These are phyloP conservation scores for Pollenia angustigena DNA, from an alignment of 2,888 invertebrate genomes.

Conservation along the genomic window DNA sequence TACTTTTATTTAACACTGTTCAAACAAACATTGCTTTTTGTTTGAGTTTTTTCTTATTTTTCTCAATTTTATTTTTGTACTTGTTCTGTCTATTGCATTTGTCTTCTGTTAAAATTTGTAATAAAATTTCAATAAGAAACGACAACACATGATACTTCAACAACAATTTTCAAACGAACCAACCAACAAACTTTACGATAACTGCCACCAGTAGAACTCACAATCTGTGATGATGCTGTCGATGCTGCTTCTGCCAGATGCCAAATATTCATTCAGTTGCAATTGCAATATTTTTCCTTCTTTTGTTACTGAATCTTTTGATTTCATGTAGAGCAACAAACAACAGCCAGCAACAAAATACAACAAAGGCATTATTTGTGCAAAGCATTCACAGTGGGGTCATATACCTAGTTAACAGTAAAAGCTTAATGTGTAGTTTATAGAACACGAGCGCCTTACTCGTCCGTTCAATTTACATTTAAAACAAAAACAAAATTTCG, in stretches of 20 bases:
- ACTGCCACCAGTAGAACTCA: background rate
- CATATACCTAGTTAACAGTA: too few species aligned
- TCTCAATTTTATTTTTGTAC: background rate
- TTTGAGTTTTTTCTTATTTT: background rate
- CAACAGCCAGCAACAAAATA: background rate
- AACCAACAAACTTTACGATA: background rate
- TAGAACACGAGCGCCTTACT: too few species aligned
- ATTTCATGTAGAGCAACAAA: background rate
- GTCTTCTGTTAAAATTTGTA: conserved; percentile 32
- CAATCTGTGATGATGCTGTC: background rate
- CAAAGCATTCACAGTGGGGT: background rate
- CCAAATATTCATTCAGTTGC: background rate
- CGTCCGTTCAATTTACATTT: too few species aligned
- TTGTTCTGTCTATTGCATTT: conserved; percentile 25
- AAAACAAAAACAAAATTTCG: too few species aligned
- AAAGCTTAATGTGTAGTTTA: too few species aligned
- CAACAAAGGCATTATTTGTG: background rate
- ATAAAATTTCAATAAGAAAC: conserved; percentile 50
- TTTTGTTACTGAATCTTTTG: background rate
- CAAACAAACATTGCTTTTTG: background rate
- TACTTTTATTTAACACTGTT: background rate
- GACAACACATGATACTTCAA: conserved; percentile 27
- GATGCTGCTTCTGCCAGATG: background rate
- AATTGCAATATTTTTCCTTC: conserved; percentile 9
- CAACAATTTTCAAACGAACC: background rate